Evolutionary conservation across 2,797 vertebrate genomes (phyloP).

Genomic region (Stomatorhinus walkeri): DNA sequence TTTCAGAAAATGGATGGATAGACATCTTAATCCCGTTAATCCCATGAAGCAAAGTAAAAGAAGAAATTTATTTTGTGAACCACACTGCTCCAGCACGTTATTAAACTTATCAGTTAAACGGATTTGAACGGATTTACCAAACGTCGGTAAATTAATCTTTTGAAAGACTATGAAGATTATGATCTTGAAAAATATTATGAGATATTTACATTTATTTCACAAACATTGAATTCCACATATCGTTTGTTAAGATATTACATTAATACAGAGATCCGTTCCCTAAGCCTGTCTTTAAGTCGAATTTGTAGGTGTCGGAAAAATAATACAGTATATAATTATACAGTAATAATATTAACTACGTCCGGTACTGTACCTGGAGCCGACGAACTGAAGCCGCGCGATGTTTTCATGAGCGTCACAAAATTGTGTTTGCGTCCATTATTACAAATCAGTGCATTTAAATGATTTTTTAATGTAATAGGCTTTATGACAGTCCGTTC

Average conservation of each 20-base stretch:
- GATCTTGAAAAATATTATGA: slow-evolving; percentile 1
- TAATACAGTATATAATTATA: background rate
- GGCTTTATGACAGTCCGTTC: background rate
- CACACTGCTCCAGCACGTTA: background rate
- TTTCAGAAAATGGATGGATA: background rate
- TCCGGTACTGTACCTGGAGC: background rate
- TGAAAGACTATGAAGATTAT: background rate
- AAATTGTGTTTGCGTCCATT: background rate
- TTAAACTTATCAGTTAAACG: background rate
- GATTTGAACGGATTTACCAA: background rate
- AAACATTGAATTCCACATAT: background rate
- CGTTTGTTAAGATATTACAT: background rate
- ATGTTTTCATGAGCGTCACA: background rate
- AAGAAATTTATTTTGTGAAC: background rate
- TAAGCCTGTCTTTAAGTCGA: background rate
- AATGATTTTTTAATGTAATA: background rate
- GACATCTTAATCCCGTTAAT: background rate
- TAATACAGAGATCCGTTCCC: background rate
- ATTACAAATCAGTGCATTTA: background rate
- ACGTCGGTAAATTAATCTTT: background rate
- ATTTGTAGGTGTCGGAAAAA: background rate
- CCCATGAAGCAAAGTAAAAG: background rate
- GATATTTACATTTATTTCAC: background rate
- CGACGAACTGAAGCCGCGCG: background rate
- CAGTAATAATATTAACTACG: background rate